Percentiles rank a stretch among this genome's conserved stretches.
Evolutionary conservation across 2,797 vertebrate species (phyloP).

Genomic region (Menidia menidia): DNA sequence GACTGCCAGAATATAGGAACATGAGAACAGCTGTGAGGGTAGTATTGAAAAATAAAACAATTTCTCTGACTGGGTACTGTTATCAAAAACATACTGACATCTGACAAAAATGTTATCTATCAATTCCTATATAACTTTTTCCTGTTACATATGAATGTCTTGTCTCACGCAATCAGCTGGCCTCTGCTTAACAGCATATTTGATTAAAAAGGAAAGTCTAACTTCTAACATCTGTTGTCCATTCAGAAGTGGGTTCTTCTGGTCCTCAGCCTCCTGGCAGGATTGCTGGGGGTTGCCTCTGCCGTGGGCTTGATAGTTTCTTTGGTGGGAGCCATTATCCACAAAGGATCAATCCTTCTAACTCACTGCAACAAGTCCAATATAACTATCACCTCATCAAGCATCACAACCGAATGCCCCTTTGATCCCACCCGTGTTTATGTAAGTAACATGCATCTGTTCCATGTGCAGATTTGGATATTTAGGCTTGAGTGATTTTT

Average conservation of each 20-base stretch:
- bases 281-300: conserved; percentile 83
- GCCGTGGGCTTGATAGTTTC: conserved; percentile 80
- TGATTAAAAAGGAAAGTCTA: not conserved
- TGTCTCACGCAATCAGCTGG: not conserved
- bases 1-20: not conserved
- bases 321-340: conserved; percentile 80
- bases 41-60: not conserved
- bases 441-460: conserved; percentile 77
- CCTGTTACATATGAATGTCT: not conserved
- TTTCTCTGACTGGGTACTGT: not conserved
- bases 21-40: not conserved
- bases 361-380: conserved; percentile 73
- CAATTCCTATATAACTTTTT: not conserved
- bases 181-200: not conserved
- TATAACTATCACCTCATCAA: conserved; percentile 48
- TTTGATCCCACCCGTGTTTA: conserved; percentile 93
- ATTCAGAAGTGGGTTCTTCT: conserved; percentile 87
- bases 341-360: conserved; percentile 80
- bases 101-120: not conserved
- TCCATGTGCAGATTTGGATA: not conserved
- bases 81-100: not conserved
- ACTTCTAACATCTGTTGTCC: not conserved
- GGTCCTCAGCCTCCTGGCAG: conserved; percentile 82
- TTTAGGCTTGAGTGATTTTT: no score
- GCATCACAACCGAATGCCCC: conserved; percentile 85